Evolutionary conservation across 2,113 vertebrate genomes (phyloP).

Genomic region (Dromiciops gliroides): DNA sequence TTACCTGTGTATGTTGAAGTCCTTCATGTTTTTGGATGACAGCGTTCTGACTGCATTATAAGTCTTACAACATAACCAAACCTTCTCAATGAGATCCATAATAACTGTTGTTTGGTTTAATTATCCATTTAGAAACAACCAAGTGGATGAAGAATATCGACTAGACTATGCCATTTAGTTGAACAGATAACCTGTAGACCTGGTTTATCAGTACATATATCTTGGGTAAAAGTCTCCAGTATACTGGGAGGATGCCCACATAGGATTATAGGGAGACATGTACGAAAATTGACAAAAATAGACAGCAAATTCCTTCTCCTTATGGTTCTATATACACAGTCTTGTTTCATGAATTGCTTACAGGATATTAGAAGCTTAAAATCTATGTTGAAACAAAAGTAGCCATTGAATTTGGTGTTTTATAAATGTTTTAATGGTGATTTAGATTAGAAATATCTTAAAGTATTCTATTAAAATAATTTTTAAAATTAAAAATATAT

Average conservation of each 20-base stretch:
- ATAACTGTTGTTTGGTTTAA: background rate
- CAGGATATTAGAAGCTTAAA: background rate
- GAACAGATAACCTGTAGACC: background rate
- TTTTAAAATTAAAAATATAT: constrained; percentile 13
- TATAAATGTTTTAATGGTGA: constrained; percentile 15
- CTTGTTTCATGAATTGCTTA: constrained; percentile 2
- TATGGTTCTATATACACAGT: background rate
- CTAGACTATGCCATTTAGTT: background rate
- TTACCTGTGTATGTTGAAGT: background rate
- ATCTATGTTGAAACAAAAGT: background rate
- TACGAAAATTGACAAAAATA: background rate
- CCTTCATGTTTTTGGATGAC: background rate
- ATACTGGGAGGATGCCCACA: background rate
- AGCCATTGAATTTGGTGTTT: background rate
- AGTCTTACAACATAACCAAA: background rate
- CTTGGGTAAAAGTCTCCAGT: background rate
- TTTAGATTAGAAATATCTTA: constrained; percentile 4
- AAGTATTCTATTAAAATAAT: background rate
- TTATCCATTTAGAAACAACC: background rate
- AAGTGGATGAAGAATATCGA: background rate
- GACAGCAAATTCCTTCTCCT: background rate
- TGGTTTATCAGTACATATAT: background rate
- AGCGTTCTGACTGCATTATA: background rate
- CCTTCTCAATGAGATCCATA: background rate
- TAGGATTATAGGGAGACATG: background rate